Evolutionary conservation across 2,113 vertebrate genomes (phyloP).

Genomic region (Coregonus clupeaformis): DNA sequence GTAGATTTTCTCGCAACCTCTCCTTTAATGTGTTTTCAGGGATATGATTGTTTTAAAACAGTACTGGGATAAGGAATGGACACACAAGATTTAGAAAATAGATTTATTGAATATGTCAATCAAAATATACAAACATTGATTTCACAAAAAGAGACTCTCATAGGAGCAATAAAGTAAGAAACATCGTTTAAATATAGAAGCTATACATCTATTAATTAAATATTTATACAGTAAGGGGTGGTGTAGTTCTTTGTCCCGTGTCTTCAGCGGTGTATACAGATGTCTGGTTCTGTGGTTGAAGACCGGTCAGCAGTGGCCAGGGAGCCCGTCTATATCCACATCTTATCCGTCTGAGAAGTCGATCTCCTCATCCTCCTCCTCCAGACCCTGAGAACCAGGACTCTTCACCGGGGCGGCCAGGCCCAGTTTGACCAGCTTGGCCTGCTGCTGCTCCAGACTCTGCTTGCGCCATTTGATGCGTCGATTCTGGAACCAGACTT

Average conservation of each 20-base stretch:
- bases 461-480: constrained; percentile 84
- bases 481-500: constrained; percentile 83
- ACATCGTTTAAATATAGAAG: constrained; percentile 73
- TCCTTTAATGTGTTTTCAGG: neutral
- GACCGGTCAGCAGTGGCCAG: constrained; percentile 55
- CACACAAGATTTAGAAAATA: constrained; percentile 63
- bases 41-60: neutral
- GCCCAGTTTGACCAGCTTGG: constrained; percentile 78
- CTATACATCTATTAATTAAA: constrained; percentile 75
- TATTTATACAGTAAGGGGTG: constrained; percentile 53
- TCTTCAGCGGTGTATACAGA: constrained; percentile 43
- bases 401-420: constrained; percentile 67
- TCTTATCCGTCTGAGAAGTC: constrained; percentile 60
- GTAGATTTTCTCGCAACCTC: no score
- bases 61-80: constrained; percentile 8
- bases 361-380: constrained; percentile 64
- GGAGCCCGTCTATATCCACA: constrained; percentile 64
- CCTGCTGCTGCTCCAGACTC: constrained; percentile 81
- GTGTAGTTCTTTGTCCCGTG: constrained; percentile 7
- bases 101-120: constrained; percentile 66
- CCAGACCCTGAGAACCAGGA: constrained; percentile 71
- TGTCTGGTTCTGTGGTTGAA: constrained; percentile 13
- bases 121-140: constrained; percentile 55
- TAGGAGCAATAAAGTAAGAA: constrained; percentile 58
- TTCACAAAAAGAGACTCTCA: constrained; percentile 36